These are phyloP conservation scores for Zhuqinia jingwanae DNA, from an alignment of 2,888 invertebrate genomes.

Conservation along the genomic window DNA sequence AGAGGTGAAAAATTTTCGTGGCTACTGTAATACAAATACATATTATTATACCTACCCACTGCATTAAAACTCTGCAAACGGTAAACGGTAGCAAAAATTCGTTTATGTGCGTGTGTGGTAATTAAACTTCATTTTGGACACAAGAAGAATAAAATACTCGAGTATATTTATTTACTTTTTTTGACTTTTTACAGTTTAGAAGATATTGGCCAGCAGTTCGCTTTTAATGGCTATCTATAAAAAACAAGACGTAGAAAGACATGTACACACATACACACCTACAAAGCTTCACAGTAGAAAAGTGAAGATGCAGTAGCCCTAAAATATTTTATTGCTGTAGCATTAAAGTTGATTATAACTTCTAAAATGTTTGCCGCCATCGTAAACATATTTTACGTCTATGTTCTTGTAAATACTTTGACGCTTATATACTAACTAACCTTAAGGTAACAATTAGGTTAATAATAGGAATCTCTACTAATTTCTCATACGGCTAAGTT, in stretches of 20 bases:
- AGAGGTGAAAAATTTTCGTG: slow-evolving; percentile 12
- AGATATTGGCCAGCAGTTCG: slow-evolving; percentile 27
- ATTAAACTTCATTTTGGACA: too few species aligned
- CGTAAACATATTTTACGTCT: slow-evolving; percentile 2
- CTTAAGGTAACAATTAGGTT: slow-evolving; percentile 43
- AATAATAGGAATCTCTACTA: slow-evolving; percentile 21
- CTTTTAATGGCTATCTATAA: not conserved
- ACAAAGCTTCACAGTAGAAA: too few species aligned
- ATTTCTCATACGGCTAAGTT: not conserved
- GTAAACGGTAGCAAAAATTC: not conserved
- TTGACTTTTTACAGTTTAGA: not conserved
- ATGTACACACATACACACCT: too few species aligned
- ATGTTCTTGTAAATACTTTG: not conserved
- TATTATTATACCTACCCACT: too few species aligned
- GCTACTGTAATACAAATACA: too few species aligned
- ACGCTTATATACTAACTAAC: slow-evolving; percentile 14
- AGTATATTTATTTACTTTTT: not conserved
- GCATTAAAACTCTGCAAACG: not conserved
- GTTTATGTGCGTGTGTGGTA: not conserved
- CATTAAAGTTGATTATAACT: not conserved
- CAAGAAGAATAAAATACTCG: not conserved
- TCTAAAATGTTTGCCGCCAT: not conserved
- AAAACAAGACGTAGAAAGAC: too few species aligned
- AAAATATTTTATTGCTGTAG: not conserved
- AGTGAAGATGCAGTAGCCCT: not conserved